Conservation (phyloP, 2,888 invertebrate species). For the Clostera curtula region DNA sequence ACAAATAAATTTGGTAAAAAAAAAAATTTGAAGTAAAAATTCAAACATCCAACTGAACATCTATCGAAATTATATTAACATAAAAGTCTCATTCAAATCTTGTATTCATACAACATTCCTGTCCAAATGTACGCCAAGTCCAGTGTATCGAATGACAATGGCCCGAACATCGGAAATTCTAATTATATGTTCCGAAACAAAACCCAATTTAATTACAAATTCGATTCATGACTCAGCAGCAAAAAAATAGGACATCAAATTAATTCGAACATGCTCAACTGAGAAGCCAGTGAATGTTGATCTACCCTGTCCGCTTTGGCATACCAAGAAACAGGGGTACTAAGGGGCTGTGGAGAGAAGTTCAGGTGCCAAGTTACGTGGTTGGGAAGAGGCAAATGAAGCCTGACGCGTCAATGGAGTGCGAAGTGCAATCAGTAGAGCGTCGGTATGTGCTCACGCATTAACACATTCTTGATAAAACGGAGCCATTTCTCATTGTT, state of each 20-base stretch:
- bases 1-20: no score
- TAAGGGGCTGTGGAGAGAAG: slow-evolving; percentile 6
- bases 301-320: slow-evolving; percentile 5
- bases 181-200: slow-evolving; percentile 25
- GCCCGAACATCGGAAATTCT: slow-evolving; percentile 17
- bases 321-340: slow-evolving; percentile 2
- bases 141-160: slow-evolving; percentile 7
- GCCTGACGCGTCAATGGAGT: slow-evolving; percentile 40
- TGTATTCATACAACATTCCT: no score
- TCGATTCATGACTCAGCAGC: slow-evolving; percentile 31
- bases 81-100: no score
- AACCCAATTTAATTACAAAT: slow-evolving; percentile 23
- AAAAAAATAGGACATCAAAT: slow-evolving; percentile 41
- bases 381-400: slow-evolving; percentile 33
- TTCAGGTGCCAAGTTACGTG: slow-evolving; percentile 14
- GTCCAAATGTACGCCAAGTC: neutral
- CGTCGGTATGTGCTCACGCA: slow-evolving; percentile 26
- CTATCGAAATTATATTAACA: no score
- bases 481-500: slow-evolving; percentile 21
- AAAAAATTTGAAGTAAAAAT: no score
- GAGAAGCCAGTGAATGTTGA: slow-evolving; percentile 14
- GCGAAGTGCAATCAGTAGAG: slow-evolving; percentile 39
- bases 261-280: slow-evolving; percentile 34
- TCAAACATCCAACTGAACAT: no score
- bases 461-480: slow-evolving; percentile 27